phyloP scores from a whole-genome alignment of 2,888 invertebrate species.

The Polietes domitor region DNA sequence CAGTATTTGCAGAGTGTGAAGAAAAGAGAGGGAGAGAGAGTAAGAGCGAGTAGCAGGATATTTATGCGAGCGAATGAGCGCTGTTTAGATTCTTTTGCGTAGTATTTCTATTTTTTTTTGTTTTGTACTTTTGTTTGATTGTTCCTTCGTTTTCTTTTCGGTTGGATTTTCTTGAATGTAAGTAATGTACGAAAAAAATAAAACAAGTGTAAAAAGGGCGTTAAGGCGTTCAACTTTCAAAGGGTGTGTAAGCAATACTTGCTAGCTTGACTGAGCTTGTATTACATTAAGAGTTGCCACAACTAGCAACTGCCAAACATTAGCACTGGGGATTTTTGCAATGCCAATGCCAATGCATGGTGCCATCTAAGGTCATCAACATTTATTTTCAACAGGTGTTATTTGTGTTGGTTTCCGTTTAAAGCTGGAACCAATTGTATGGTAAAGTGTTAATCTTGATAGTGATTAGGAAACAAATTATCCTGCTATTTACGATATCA shows the following conservation, averaged over 20 bases:
- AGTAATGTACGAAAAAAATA: constrained; percentile 37
- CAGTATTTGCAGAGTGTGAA: neutral
- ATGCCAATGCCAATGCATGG: no score
- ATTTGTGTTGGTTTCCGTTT: no score
- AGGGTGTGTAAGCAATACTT: constrained; percentile 66
- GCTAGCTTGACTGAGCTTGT: neutral
- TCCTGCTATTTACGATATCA: no score
- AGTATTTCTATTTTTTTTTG: constrained; percentile 47
- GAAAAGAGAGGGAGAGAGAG: neutral
- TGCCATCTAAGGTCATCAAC: no score
- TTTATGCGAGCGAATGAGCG: constrained; percentile 32
- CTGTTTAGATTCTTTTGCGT: constrained; percentile 34
- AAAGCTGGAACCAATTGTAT: no score
- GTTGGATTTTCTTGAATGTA: constrained; percentile 40
- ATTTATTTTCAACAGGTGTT: no score
- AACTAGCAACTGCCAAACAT: neutral
- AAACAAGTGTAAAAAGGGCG: constrained; percentile 65
- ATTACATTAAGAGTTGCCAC: constrained; percentile 59
- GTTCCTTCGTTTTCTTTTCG: constrained; percentile 7
- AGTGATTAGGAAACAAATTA: no score
- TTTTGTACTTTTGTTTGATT: constrained; percentile 23
- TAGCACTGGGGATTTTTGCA: no score
- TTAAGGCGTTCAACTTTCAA: constrained; percentile 64
- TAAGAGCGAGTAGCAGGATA: neutral
- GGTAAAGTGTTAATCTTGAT: no score